Percentiles rank a stretch among this genome's conserved stretches.
Conservation (phyloP, 2,797 vertebrate species). For the Galagoides demidoff region DNA sequence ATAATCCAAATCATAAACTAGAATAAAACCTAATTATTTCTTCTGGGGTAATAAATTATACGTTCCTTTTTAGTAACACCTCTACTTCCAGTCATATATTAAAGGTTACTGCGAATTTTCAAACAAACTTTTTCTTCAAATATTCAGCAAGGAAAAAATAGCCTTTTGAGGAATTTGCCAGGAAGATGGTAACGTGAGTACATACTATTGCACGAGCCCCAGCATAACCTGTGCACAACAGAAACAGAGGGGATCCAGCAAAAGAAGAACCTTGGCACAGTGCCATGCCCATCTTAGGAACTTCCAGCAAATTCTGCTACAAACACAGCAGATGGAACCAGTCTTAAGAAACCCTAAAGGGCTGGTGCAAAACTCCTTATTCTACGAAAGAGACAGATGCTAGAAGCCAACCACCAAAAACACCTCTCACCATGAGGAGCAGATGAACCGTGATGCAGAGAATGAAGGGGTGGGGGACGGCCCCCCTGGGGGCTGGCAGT, state of each 20-base stretch:
- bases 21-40: not conserved
- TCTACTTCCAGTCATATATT: not conserved
- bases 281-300: not conserved
- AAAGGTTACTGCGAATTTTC: not conserved
- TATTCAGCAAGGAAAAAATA: not conserved
- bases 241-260: not conserved
- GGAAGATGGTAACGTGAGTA: not conserved
- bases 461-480: too few relatives aligned
- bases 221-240: not conserved
- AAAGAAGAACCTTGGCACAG: not conserved
- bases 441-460: not conserved
- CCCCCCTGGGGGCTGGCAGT: too few relatives aligned
- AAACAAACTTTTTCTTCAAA: not conserved
- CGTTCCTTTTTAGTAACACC: not conserved
- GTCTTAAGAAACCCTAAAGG: not conserved
- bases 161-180: not conserved
- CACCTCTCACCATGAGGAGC: not conserved
- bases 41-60: not conserved
- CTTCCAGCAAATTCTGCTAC: not conserved
- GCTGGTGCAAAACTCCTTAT: not conserved
- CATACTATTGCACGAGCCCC: not conserved
- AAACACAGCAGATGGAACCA: not conserved
- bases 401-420: not conserved
- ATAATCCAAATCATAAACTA: conserved; percentile 12
- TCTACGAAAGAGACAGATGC: not conserved